These are phyloP conservation scores for Ptychoptera albimana DNA, from an alignment of 2,888 invertebrate species.

Conservation along the genomic window DNA sequence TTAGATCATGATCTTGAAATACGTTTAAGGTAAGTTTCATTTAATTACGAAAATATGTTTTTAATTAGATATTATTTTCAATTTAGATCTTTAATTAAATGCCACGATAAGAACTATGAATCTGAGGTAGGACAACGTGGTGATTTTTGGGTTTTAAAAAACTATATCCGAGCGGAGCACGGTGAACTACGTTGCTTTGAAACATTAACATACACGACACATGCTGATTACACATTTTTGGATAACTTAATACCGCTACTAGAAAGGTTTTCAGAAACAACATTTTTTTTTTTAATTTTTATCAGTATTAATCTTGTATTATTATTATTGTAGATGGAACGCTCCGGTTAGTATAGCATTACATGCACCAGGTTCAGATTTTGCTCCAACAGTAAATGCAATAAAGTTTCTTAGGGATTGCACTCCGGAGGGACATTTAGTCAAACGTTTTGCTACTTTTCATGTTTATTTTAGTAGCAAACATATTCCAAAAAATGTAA, in stretches of 20 bases:
- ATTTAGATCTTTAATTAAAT: slow-evolving; percentile 37
- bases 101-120: slow-evolving; percentile 44
- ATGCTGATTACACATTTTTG: slow-evolving; percentile 81
- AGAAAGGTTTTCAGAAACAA: slow-evolving; percentile 36
- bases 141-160: slow-evolving; percentile 78
- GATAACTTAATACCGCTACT: slow-evolving; percentile 75
- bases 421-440: slow-evolving; percentile 43
- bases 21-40: slow-evolving; percentile 21
- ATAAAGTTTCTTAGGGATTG: slow-evolving; percentile 71
- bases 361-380: slow-evolving; percentile 75
- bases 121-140: slow-evolving; percentile 53
- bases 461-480: slow-evolving; percentile 78
- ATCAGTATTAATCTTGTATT: too few relatives aligned
- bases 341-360: slow-evolving; percentile 77
- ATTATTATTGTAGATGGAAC: slow-evolving; percentile 44
- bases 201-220: slow-evolving; percentile 80
- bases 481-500: slow-evolving; percentile 59
- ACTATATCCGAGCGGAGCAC: slow-evolving; percentile 62
- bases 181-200: slow-evolving; percentile 58
- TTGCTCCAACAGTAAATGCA: slow-evolving; percentile 58
- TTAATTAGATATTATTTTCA: slow-evolving; percentile 8
- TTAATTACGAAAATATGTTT: not conserved
- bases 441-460: slow-evolving; percentile 69
- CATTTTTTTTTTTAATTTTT: not conserved
- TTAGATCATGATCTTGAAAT: slow-evolving; percentile 30